phyloP scores from a whole-genome alignment of 2,113 vertebrate genomes.

The Ctenomys sociabilis region DNA sequence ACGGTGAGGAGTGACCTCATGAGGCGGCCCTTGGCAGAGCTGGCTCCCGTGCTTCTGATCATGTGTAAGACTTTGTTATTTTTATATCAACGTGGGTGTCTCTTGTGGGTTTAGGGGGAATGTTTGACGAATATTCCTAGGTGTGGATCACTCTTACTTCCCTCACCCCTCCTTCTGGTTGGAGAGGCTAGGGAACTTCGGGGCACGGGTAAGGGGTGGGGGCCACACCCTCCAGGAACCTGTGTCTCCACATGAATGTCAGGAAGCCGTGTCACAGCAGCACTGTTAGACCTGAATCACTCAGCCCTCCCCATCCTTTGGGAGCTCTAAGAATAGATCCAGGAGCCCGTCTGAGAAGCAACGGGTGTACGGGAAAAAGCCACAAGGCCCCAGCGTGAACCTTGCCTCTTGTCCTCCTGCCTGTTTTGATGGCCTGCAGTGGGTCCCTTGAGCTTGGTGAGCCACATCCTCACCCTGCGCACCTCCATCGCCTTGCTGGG shows the following conservation, averaged over 20 bases:
- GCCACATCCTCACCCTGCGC: neutral
- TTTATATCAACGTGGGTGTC: slow-evolving; percentile 40
- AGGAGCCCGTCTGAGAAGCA: slow-evolving; percentile 30
- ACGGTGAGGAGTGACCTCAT: neutral
- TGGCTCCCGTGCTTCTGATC: neutral
- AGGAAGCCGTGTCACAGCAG: slow-evolving; percentile 60
- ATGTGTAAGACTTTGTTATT: slow-evolving; percentile 68
- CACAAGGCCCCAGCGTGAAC: neutral
- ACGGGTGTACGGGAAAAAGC: neutral
- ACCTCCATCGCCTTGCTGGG: neutral
- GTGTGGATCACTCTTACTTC: slow-evolving; percentile 52
- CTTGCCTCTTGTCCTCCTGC: neutral
- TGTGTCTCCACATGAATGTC: neutral
- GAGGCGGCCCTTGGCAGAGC: neutral
- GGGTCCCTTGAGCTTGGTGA: neutral
- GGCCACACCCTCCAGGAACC: slow-evolving; percentile 6
- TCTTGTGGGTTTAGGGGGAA: slow-evolving; percentile 12
- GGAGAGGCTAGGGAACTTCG: neutral
- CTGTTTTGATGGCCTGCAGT: neutral
- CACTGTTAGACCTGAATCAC: slow-evolving; percentile 58
- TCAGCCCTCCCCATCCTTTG: neutral
- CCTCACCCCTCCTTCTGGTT: neutral
- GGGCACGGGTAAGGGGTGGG: neutral
- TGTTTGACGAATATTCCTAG: slow-evolving; percentile 50
- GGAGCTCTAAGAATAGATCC: slow-evolving; percentile 59